phyloP scores from a whole-genome alignment of 2,113 vertebrate species.

The Sorex araneus region DNA sequence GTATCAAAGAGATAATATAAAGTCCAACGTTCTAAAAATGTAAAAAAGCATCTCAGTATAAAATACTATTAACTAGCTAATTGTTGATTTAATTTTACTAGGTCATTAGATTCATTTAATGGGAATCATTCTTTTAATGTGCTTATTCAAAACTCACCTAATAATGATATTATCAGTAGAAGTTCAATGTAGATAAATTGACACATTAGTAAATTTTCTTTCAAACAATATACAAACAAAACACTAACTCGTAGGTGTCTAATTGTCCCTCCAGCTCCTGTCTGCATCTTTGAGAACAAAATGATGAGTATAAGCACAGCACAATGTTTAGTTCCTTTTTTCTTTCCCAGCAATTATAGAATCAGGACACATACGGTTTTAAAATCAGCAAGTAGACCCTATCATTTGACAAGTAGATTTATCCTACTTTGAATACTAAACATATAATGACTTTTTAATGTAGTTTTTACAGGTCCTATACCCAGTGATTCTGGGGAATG shows the following conservation, averaged over 20 bases:
- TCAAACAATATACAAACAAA: not conserved
- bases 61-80: not conserved
- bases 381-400: not conserved
- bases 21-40: not conserved
- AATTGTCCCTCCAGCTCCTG: not conserved
- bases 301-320: not conserved
- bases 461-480: too few species aligned
- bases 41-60: not conserved
- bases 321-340: not conserved
- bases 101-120: not conserved
- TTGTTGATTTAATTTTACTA: not conserved
- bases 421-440: not conserved
- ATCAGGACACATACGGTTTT: not conserved
- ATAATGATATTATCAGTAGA: not conserved
- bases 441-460: not conserved
- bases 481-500: too few species aligned
- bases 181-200: not conserved
- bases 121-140: not conserved
- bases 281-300: not conserved
- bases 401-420: not conserved
- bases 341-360: not conserved
- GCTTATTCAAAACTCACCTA: not conserved
- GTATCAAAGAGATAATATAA: not conserved
- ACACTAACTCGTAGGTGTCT: not conserved
- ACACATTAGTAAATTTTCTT: conserved; percentile 8